These are phyloP conservation scores for Sarotherodon lohbergeri DNA, from an alignment of 2,113 vertebrate species.

Conservation along the genomic window DNA sequence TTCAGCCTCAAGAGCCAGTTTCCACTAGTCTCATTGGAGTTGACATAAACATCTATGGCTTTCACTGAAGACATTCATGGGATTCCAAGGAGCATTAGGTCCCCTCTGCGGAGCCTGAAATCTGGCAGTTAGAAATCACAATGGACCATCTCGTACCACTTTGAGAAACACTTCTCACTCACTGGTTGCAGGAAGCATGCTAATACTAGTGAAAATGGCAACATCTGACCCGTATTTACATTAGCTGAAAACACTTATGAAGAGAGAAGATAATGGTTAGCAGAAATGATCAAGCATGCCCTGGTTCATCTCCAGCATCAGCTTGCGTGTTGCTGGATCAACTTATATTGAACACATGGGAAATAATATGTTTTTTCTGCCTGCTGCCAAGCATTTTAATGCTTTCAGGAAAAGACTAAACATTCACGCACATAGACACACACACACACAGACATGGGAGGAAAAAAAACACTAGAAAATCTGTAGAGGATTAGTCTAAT, in stretches of 20 bases:
- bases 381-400: constrained; percentile 36
- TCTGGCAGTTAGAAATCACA: constrained; percentile 1
- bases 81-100: constrained; percentile 68
- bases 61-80: constrained; percentile 62
- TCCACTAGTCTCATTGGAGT: constrained; percentile 57
- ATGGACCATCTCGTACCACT: constrained; percentile 27
- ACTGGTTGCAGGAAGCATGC: neutral
- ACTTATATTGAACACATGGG: neutral
- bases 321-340: neutral
- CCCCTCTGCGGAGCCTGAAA: constrained; percentile 19
- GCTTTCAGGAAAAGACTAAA: constrained; percentile 17
- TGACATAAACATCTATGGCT: constrained; percentile 47
- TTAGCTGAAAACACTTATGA: neutral
- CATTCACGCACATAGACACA: accelerated
- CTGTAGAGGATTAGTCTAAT: constrained; percentile 27
- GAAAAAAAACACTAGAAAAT: neutral
- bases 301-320: neutral
- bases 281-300: neutral
- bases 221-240: neutral
- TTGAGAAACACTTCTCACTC: neutral
- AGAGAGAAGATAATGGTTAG: neutral
- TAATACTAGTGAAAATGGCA: neutral
- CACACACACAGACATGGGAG: neutral
- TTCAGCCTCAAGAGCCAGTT: constrained; percentile 60
- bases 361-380: neutral